Conservation (phyloP, 2,113 vertebrate genomes). For the Rhabdornis inornatus region DNA sequence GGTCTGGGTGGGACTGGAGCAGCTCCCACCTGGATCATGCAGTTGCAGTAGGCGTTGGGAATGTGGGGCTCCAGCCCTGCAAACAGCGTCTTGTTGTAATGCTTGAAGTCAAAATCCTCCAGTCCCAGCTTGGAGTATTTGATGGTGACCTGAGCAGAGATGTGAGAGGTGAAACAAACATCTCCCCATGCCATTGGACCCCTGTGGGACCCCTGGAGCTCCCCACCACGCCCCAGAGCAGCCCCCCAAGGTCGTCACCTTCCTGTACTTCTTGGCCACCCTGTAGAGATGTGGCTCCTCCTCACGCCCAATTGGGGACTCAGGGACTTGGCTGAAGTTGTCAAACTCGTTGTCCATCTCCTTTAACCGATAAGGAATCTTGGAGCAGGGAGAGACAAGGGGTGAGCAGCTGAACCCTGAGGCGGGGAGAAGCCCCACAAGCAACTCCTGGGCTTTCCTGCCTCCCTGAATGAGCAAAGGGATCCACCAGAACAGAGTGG, state of each 20-base stretch:
- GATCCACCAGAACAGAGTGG: not conserved
- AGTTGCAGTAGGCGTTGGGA: conserved; percentile 98
- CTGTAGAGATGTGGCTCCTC: conserved; percentile 94
- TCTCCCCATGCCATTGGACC: accelerated
- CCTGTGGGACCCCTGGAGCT: not conserved
- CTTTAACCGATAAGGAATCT: conserved; percentile 96
- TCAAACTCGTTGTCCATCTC: conserved; percentile 91
- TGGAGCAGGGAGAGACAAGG: not conserved
- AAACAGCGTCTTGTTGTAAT: conserved; percentile 98
- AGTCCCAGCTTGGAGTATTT: conserved; percentile 97
- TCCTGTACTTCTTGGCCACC: conserved; percentile 97
- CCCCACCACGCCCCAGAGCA: not conserved
- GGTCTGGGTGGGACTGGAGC: not conserved
- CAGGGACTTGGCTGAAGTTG: conserved; percentile 91
- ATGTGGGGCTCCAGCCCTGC: conserved; percentile 98
- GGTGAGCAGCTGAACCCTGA: not conserved
- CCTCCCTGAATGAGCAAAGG: not conserved
- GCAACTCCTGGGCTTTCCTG: not conserved
- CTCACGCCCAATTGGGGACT: conserved; percentile 91
- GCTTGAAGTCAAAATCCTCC: conserved; percentile 98
- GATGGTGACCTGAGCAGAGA: conserved; percentile 87
- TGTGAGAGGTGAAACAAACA: accelerated
- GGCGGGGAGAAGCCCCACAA: accelerated
- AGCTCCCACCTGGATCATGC: conserved; percentile 92
- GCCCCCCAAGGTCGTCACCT: conserved; percentile 73